phyloP scores from a whole-genome alignment of 2,888 invertebrate species.

The Polyommatus icarus region DNA sequence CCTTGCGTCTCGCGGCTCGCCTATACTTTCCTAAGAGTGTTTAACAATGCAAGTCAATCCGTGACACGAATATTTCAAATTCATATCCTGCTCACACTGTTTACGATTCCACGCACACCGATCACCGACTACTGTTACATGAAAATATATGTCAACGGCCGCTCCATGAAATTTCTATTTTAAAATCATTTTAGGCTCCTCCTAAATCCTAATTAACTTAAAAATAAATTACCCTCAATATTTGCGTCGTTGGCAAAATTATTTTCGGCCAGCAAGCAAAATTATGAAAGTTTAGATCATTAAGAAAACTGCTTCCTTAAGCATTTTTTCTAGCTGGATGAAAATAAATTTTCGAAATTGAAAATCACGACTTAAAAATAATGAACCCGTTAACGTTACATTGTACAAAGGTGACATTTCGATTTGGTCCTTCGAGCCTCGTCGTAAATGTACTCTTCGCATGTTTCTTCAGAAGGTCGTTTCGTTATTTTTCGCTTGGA shows the following conservation, averaged over 20 bases:
- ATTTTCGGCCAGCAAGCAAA: not conserved
- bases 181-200: conserved; percentile 1
- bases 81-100: conserved; percentile 59
- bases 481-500: conserved; percentile 27
- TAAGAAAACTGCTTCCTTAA: not conserved
- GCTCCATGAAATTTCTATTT: conserved; percentile 32
- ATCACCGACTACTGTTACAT: conserved; percentile 62
- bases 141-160: conserved; percentile 55
- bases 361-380: not conserved
- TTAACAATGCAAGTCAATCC: conserved; percentile 45
- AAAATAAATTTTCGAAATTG: not conserved
- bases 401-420: conserved; percentile 11
- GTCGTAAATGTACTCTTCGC: conserved; percentile 20
- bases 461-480: conserved; percentile 21
- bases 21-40: conserved; percentile 36
- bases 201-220: conserved; percentile 29
- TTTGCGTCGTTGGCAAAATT: not conserved
- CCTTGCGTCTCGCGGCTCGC: conserved; percentile 11
- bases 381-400: not conserved
- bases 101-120: conserved; percentile 61
- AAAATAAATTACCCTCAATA: not conserved
- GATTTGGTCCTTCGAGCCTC: conserved; percentile 10
- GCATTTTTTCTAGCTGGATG: not conserved
- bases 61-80: conserved; percentile 62
- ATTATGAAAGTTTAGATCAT: not conserved